phyloP scores from a whole-genome alignment of 2,113 vertebrate species.

The Bostrychus sinensis region DNA sequence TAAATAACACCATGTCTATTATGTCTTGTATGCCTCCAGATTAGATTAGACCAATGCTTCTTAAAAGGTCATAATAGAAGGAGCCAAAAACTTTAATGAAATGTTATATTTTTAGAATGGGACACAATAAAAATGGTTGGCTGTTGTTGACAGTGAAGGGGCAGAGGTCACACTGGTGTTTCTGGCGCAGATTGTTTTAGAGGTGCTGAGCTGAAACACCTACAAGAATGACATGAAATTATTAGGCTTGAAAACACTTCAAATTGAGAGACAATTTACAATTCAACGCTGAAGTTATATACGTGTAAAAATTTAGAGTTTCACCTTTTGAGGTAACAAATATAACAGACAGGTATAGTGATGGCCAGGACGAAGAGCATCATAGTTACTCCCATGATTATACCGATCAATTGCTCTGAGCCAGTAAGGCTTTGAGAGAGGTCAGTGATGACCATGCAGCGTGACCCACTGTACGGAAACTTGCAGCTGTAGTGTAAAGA shows the following conservation, averaged over 20 bases:
- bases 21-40: too few relatives aligned
- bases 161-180: slow-evolving; percentile 49
- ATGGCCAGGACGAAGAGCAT: slow-evolving; percentile 43
- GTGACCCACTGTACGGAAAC: slow-evolving; percentile 28
- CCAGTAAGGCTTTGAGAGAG: fast-evolving
- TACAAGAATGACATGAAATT: slow-evolving; percentile 24
- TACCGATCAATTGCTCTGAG: slow-evolving; percentile 58
- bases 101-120: not conserved
- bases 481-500: slow-evolving; percentile 64
- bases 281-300: too few relatives aligned
- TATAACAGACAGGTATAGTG: slow-evolving; percentile 47
- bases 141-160: not conserved
- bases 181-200: slow-evolving; percentile 47
- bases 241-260: not conserved
- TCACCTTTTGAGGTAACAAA: slow-evolving; percentile 62
- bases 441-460: slow-evolving; percentile 46
- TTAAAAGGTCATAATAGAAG: not conserved
- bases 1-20: not conserved
- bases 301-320: not conserved
- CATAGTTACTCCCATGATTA: slow-evolving; percentile 57
- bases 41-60: too few relatives aligned
- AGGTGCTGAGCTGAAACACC: slow-evolving; percentile 49
- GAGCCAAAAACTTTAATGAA: not conserved
- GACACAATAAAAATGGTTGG: not conserved
- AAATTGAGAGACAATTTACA: too few relatives aligned